Evolutionary conservation across 2,113 vertebrate species (phyloP).

Genomic region (Aspiorhynchus laticeps): DNA sequence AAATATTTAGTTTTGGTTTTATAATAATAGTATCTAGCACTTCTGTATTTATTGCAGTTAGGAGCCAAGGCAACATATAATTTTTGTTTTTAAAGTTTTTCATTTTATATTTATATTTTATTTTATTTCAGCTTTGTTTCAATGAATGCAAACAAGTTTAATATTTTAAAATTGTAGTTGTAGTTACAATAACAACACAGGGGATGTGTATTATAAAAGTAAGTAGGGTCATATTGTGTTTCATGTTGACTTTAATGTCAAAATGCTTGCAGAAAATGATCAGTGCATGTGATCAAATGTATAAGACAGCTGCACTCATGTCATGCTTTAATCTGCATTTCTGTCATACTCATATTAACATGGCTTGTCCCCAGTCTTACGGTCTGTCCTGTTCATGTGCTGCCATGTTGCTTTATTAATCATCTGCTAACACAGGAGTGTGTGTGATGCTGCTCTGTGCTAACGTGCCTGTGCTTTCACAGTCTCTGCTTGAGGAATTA

Average conservation of each 20-base stretch:
- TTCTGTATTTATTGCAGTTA: no score
- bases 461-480: slow-evolving; percentile 60
- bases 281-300: background rate
- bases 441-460: slow-evolving; percentile 49
- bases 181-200: background rate
- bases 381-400: background rate
- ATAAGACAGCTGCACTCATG: slow-evolving; percentile 2
- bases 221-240: background rate
- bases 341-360: slow-evolving; percentile 24
- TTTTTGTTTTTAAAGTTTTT: no score
- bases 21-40: no score
- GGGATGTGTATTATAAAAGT: background rate
- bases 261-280: background rate
- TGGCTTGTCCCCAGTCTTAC: background rate
- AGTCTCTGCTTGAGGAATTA: slow-evolving; percentile 98
- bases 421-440: slow-evolving; percentile 35
- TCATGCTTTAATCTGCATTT: slow-evolving; percentile 24
- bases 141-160: no score
- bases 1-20: no score
- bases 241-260: slow-evolving; percentile 2
- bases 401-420: slow-evolving; percentile 42
- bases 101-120: no score
- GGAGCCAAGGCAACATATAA: no score
- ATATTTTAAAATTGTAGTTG: no score
- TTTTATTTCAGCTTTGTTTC: no score